A percentile compares a stretch with the other conserved stretches of the same genome.
These are phyloP conservation scores for Coleophora deauratella DNA, from an alignment of 2,888 invertebrate genomes.

Conservation along the genomic window DNA sequence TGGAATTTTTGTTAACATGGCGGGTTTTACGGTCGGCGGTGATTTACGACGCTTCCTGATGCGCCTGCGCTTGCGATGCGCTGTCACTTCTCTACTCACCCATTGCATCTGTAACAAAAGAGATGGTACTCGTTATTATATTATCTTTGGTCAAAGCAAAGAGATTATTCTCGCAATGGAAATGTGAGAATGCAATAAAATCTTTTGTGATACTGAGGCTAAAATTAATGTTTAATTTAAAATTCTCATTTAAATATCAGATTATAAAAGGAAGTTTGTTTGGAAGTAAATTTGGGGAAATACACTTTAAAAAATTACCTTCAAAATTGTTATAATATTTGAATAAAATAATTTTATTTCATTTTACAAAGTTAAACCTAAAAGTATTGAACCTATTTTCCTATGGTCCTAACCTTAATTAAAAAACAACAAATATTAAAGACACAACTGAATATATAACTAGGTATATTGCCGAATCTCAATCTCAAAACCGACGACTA, in stretches of 20 bases:
- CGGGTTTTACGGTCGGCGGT: constrained; percentile 40
- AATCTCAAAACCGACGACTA: too few species aligned
- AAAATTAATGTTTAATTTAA: neutral
- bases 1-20: constrained; percentile 65
- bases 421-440: too few species aligned
- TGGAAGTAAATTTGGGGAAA: too few species aligned
- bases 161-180: neutral
- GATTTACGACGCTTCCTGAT: constrained; percentile 60
- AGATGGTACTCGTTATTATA: constrained; percentile 21
- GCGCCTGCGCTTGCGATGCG: constrained; percentile 18
- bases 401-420: too few species aligned
- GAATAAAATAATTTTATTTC: too few species aligned
- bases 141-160: constrained; percentile 8
- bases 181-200: constrained; percentile 10
- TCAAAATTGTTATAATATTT: too few species aligned
- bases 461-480: too few species aligned
- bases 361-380: too few species aligned
- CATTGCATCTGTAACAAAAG: constrained; percentile 86
- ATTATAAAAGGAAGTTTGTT: too few species aligned
- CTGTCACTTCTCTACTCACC: constrained; percentile 73
- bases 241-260: neutral
- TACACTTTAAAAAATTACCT: too few species aligned
- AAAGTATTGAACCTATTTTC: too few species aligned
- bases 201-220: neutral
- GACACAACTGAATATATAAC: too few species aligned